Conservation (phyloP, 2,797 vertebrate species). For the Trichosurus vulpecula region DNA sequence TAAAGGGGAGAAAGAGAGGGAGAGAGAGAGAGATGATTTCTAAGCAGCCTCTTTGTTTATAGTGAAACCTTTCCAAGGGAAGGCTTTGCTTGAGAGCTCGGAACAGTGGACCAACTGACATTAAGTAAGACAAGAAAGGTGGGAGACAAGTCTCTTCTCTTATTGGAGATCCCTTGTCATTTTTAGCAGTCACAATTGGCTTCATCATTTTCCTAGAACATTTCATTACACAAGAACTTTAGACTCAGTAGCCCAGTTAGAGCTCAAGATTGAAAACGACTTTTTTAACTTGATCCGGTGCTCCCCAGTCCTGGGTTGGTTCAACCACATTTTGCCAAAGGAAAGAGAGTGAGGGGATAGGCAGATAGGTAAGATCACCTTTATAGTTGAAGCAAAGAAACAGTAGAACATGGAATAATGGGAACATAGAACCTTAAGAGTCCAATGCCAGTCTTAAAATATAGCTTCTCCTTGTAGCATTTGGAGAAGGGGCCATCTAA, state of each 20-base stretch:
- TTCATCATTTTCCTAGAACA: background rate
- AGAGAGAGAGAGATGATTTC: background rate
- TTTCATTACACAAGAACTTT: background rate
- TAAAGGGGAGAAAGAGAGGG: background rate
- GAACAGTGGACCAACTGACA: background rate
- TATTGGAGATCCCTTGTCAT: background rate
- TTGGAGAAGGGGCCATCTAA: background rate
- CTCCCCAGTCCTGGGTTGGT: background rate
- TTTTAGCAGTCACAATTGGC: too few species aligned
- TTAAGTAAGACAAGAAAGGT: background rate
- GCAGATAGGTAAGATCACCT: background rate
- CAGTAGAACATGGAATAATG: background rate
- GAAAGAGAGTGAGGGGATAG: background rate
- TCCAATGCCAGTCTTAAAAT: too few species aligned
- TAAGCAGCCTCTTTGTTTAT: background rate
- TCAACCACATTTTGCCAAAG: background rate
- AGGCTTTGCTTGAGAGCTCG: background rate
- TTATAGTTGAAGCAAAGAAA: background rate
- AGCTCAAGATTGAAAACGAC: background rate
- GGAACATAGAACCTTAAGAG: too few species aligned
- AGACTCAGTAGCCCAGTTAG: background rate
- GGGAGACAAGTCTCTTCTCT: background rate
- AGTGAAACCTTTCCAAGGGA: background rate
- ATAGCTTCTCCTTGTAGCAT: too few species aligned
- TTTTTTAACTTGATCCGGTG: background rate